Conservation (phyloP, 2,797 vertebrate species). For the Champsocephalus gunnari region DNA sequence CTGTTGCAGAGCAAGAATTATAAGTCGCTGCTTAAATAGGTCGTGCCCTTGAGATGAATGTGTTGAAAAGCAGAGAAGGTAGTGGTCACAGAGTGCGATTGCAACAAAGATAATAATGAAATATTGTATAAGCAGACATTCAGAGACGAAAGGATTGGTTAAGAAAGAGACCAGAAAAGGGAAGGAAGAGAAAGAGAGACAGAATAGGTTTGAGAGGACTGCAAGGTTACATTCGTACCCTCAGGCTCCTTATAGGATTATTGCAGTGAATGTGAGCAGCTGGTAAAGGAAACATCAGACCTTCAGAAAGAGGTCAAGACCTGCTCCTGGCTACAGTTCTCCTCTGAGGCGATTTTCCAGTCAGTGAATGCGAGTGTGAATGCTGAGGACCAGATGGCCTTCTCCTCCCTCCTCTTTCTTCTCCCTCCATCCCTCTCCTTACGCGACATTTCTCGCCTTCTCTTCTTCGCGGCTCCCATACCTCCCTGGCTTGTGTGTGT, state of each 20-base stretch:
- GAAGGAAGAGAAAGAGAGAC: not conserved
- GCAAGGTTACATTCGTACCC: conserved; percentile 28
- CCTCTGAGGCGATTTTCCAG: conserved; percentile 53
- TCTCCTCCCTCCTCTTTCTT: conserved; percentile 51
- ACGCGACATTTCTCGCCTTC: conserved; percentile 68
- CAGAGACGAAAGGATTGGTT: not conserved
- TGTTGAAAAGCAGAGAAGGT: conserved; percentile 18
- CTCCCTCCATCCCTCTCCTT: conserved; percentile 57
- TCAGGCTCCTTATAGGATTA: conserved; percentile 27
- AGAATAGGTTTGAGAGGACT: conserved; percentile 22
- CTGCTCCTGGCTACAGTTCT: conserved; percentile 49
- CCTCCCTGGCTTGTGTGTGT: conserved; percentile 59
- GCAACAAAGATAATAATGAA: not conserved
- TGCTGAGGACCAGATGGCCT: conserved; percentile 79
- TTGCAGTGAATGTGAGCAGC: conserved; percentile 44
- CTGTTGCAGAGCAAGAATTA: conserved; percentile 13
- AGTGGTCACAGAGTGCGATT: conserved; percentile 1
- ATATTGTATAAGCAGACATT: conserved; percentile 26
- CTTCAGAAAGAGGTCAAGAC: conserved; percentile 60
- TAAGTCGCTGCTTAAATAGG: conserved; percentile 16
- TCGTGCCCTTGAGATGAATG: conserved; percentile 23
- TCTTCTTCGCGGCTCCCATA: conserved; percentile 67
- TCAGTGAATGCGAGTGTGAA: conserved; percentile 61
- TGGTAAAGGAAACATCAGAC: conserved; percentile 56
- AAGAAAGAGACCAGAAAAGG: not conserved